phyloP scores from a whole-genome alignment of 2,113 vertebrate genomes.

The human (Homo sapiens) region GRCh38 chr13:49916501-49917000 shows the following conservation, averaged over 20 bases:
- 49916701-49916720: not conserved
- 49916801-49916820: not conserved
- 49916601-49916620: no score
- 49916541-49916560: no score
- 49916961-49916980: not conserved
- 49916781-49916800: not conserved
- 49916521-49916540: no score
- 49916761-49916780: not conserved
- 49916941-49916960: not conserved
- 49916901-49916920: not conserved
- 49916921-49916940: not conserved
- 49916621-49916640: no score
- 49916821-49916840: not conserved
- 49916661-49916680: not conserved
- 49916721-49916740: not conserved
- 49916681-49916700: not conserved
- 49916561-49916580: no score
- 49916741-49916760: not conserved
- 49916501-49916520: no score
- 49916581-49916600: no score
- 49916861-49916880: not conserved
- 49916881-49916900: not conserved
- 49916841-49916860: not conserved
- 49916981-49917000: not conserved
- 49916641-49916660: not conserved